Conservation (phyloP, 1,140 invertebrate species). For the Orius laevigatus region DNA sequence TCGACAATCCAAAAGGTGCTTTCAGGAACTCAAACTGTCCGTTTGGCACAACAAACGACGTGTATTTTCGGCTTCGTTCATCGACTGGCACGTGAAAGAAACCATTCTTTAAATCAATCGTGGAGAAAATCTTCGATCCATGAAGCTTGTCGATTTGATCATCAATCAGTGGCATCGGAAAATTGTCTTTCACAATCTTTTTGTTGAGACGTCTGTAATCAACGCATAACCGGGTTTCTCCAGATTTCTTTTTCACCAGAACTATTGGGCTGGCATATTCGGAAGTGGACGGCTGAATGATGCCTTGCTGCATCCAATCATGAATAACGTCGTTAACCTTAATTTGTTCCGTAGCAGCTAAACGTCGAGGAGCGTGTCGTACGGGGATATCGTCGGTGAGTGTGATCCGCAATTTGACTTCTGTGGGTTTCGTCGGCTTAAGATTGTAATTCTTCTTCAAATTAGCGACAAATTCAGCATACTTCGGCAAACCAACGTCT, state of each 20-base stretch:
- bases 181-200: conserved; percentile 15
- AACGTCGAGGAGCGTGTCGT: not conserved
- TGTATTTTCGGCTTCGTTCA: conserved; percentile 22
- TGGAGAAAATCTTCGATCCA: conserved; percentile 10
- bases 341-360: not conserved
- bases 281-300: conserved; percentile 20
- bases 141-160: conserved; percentile 17
- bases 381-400: not conserved
- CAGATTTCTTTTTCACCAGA: conserved; percentile 18
- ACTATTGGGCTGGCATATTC: conserved; percentile 21
- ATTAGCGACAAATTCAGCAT: too few species aligned
- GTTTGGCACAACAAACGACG: conserved; percentile 23
- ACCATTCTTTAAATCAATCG: too few species aligned
- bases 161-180: conserved; percentile 19
- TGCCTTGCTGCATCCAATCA: conserved; percentile 12
- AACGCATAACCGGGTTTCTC: conserved; percentile 15
- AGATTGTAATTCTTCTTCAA: too few species aligned
- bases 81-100: conserved; percentile 24
- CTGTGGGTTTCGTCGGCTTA: too few species aligned
- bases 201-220: conserved; percentile 19
- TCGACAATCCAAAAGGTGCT: conserved; percentile 25
- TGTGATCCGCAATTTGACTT: too few species aligned
- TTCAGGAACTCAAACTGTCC: conserved; percentile 21
- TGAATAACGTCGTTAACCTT: not conserved
- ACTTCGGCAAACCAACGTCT: too few species aligned